phyloP scores from a whole-genome alignment of 2,797 vertebrate genomes.

The Onychomys arenicola region DNA sequence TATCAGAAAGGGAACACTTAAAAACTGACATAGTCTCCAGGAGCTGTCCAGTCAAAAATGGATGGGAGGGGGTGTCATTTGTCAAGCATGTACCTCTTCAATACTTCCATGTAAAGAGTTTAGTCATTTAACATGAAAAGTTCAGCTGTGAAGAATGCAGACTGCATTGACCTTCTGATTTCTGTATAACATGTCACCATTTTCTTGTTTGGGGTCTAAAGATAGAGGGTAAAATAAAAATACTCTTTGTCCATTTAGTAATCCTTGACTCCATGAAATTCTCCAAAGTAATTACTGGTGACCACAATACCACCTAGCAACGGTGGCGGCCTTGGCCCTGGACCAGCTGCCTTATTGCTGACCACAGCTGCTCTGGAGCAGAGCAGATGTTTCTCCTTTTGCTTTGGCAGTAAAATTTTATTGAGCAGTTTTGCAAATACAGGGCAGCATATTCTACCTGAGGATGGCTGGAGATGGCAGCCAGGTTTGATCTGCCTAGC shows the following conservation, averaged over 20 bases:
- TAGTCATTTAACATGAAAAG: slow-evolving; percentile 63
- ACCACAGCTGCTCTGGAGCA: slow-evolving; percentile 80
- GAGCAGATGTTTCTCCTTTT: slow-evolving; percentile 84
- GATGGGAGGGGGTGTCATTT: slow-evolving; percentile 66
- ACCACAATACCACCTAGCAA: slow-evolving; percentile 83
- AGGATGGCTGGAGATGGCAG: not conserved
- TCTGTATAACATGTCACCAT: slow-evolving; percentile 49
- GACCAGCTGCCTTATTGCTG: slow-evolving; percentile 81
- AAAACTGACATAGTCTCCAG: slow-evolving; percentile 81
- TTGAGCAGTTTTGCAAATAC: slow-evolving; percentile 77
- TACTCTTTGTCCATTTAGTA: slow-evolving; percentile 76
- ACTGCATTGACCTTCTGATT: slow-evolving; percentile 55
- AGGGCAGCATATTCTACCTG: slow-evolving; percentile 75
- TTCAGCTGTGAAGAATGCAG: slow-evolving; percentile 54
- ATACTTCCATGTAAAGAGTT: slow-evolving; percentile 66
- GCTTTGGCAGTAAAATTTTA: slow-evolving; percentile 81
- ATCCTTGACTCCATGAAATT: slow-evolving; percentile 78
- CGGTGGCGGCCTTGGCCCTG: slow-evolving; percentile 70
- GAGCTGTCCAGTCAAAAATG: slow-evolving; percentile 83
- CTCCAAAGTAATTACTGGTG: slow-evolving; percentile 76
- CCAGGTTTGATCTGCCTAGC: not conserved
- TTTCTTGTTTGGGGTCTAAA: slow-evolving; percentile 68
- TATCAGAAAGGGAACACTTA: slow-evolving; percentile 79
- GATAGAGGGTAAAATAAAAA: slow-evolving; percentile 77
- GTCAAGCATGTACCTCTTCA: slow-evolving; percentile 74